Conservation (phyloP, 2,888 invertebrate genomes). For the Beris morrisii region DNA sequence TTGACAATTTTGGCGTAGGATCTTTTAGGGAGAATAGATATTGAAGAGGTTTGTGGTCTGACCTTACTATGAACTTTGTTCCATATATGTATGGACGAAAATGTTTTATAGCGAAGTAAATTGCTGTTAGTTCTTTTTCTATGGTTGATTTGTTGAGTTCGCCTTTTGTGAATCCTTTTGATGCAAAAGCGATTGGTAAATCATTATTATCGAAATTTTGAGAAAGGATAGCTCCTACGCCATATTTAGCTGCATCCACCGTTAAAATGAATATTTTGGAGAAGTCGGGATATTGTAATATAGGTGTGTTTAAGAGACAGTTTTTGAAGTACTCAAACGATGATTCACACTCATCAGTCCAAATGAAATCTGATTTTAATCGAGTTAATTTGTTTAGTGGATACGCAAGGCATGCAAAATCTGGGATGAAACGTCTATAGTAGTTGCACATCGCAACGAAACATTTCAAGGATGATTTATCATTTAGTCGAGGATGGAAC, state of each 20-base stretch:
- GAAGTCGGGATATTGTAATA: slow-evolving; percentile 37
- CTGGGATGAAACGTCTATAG: slow-evolving; percentile 30
- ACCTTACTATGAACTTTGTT: slow-evolving; percentile 39
- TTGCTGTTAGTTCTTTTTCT: slow-evolving; percentile 42
- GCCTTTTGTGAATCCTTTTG: slow-evolving; percentile 41
- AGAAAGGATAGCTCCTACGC: slow-evolving; percentile 37
- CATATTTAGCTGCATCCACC: slow-evolving; percentile 38
- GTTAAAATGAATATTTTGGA: slow-evolving; percentile 34
- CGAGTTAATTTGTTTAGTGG: slow-evolving; percentile 15
- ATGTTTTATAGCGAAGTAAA: slow-evolving; percentile 41
- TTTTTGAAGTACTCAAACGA: no score
- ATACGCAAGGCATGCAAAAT: slow-evolving; percentile 24
- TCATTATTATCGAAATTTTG: slow-evolving; percentile 35
- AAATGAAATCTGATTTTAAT: slow-evolving; percentile 20
- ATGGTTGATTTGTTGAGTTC: slow-evolving; percentile 42
- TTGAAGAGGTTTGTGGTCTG: slow-evolving; percentile 42
- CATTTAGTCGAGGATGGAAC: no score
- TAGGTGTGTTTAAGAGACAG: no score
- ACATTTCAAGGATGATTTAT: no score
- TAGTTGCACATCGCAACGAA: slow-evolving; percentile 36
- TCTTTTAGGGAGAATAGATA: slow-evolving; percentile 40
- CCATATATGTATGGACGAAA: slow-evolving; percentile 40
- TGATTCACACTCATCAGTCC: slow-evolving; percentile 34
- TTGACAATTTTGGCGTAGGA: no score
- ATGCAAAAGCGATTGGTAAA: slow-evolving; percentile 38